Conservation (phyloP, 2,888 invertebrate genomes). For the Atrina japonica region DNA sequence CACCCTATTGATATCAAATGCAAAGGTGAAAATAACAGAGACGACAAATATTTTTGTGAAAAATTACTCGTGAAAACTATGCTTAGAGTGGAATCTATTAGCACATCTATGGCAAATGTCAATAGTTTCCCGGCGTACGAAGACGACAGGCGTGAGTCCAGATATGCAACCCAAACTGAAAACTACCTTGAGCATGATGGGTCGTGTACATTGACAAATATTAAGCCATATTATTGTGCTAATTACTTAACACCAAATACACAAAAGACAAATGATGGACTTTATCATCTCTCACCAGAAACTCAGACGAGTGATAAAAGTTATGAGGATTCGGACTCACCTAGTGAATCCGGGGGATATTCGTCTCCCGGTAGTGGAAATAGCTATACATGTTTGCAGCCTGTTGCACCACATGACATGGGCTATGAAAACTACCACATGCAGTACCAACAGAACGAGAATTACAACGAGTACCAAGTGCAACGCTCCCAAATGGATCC, state of each 20-base stretch:
- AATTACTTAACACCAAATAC: conserved; percentile 14
- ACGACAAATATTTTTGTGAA: background rate
- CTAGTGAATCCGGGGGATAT: conserved; percentile 16
- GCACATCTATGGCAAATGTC: background rate
- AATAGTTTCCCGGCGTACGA: too few relatives aligned
- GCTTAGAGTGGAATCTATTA: background rate
- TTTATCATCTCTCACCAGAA: conserved; percentile 14
- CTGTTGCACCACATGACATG: conserved; percentile 2
- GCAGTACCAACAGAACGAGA: conserved; percentile 21
- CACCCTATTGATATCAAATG: too few relatives aligned
- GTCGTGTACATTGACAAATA: conserved; percentile 14
- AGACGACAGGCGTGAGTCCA: conserved; percentile 5
- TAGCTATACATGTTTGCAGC: conserved; percentile 38
- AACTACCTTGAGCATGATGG: background rate
- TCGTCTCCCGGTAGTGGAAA: conserved; percentile 20
- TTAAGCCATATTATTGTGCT: conserved; percentile 28
- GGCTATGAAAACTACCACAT: conserved; percentile 5
- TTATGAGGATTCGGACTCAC: conserved; percentile 22
- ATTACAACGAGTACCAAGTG: background rate
- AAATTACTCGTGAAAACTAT: conserved; percentile 2
- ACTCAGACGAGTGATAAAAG: conserved; percentile 17
- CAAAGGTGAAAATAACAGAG: background rate
- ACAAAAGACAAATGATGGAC: background rate
- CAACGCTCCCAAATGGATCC: conserved; percentile 19
- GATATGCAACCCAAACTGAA: conserved; percentile 7